A percentile compares a stretch with the other conserved stretches of the same genome.
These are phyloP conservation scores for Lithobius niger DNA, from an alignment of 1,140 invertebrate genomes.

Conservation along the genomic window DNA sequence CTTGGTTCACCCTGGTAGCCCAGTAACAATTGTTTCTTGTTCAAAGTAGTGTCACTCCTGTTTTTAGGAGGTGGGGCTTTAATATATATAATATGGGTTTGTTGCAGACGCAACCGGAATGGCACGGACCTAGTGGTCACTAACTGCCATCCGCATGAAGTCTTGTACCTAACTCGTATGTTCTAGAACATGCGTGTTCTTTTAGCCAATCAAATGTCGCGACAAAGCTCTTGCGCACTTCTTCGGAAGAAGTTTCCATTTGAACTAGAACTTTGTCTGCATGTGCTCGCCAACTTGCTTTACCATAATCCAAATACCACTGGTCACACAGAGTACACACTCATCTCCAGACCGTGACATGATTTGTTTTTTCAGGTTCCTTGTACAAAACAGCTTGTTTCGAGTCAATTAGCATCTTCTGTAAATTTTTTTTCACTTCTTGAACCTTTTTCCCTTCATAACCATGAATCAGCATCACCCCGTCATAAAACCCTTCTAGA, in stretches of 20 bases:
- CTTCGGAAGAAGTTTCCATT: conserved; percentile 85
- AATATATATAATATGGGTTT: no score
- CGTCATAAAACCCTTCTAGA: conserved; percentile 94
- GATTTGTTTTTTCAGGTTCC: conserved; percentile 93
- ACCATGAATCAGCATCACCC: conserved; percentile 69
- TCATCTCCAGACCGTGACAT: conserved; percentile 95
- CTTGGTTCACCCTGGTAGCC: no score
- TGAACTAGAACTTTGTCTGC: conserved; percentile 52
- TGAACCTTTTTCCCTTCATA: conserved; percentile 83
- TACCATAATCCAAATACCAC: conserved; percentile 94
- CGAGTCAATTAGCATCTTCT: conserved; percentile 64
- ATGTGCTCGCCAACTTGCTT: conserved; percentile 67
- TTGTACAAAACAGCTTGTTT: conserved; percentile 80
- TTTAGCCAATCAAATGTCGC: conserved; percentile 91
- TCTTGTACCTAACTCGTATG: conserved; percentile 86
- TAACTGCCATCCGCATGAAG: no score
- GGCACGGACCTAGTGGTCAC: no score
- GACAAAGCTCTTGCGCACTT: conserved; percentile 82
- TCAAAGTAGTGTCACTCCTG: no score
- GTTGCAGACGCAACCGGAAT: no score
- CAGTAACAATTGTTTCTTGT: no score
- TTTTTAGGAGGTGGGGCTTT: no score
- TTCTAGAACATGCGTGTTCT: conserved; percentile 95
- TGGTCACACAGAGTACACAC: conserved; percentile 97
- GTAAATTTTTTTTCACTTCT: conserved; percentile 85